Evolutionary conservation across 2,113 vertebrate genomes (phyloP), one percentile per base, ranked within the genome.

Genomic region (Scalopus aquaticus): DNA sequence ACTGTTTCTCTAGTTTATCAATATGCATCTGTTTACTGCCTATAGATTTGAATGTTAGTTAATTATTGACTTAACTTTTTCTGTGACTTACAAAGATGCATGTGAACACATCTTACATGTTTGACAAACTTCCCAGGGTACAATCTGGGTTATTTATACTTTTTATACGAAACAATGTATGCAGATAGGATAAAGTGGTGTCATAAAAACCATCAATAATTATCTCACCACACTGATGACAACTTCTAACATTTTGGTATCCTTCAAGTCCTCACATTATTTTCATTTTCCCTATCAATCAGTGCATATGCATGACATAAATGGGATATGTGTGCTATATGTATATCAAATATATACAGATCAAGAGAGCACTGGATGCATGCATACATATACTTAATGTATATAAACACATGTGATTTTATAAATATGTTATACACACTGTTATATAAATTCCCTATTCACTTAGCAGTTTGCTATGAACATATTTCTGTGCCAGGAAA

Each of bases 261-360:
- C 16, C 39, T 35, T 95, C 56, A 88, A 88, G 22, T 46, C 58
- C 42, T 91, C 22, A 49, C 6, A 79, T 56, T 84, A 84, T 88
- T 95, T 93, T 81, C 20, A 88, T 81, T 89, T 91, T 93, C 32
- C 74, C 42, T 91, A 10, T 82, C 39, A 65, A 16, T 24, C 5
- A 72, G 16, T 51, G 13, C 10, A 81, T 22, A 89, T 28, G 26
- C 20, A 35, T 90, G 35, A 49, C 49, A 32, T 32, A 20, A 17
- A 9, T 54, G 13, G 64, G 39, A 67, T 56, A 7, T 84, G 56
- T 58, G 22, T 62, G 32, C 0, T 9, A 60, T n/a, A 44, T 37
- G 60, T 19, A 54, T 62, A 70, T 67, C 24, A 72, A 65, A 79
- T 42, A 58, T 67, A 19, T 58, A 35, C 10, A 67, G 69, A 62